These are phyloP conservation scores for Psittacula echo DNA, from an alignment of 2,797 vertebrate species.

Conservation along the genomic window DNA sequence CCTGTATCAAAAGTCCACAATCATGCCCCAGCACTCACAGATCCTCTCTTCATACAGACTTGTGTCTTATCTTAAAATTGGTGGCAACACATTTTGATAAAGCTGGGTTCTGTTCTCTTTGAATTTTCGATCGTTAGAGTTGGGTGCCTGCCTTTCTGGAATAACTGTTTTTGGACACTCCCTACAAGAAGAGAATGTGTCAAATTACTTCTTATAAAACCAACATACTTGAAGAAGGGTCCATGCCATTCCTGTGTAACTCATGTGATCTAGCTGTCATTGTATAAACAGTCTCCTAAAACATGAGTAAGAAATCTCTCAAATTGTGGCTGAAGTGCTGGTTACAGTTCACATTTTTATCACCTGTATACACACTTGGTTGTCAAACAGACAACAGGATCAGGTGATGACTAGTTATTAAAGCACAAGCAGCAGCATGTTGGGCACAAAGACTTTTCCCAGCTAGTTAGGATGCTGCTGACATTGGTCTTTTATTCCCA, in stretches of 20 bases:
- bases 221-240: background rate
- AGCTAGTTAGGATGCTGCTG: background rate
- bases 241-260: background rate
- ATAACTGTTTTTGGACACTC: background rate
- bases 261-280: fast-evolving
- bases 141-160: background rate
- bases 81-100: background rate
- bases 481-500: conserved; percentile 1
- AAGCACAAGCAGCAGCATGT: conserved; percentile 54
- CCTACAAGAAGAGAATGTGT: background rate
- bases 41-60: background rate
- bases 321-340: background rate
- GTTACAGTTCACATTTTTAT: background rate
- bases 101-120: background rate
- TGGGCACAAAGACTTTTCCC: background rate
- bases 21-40: background rate
- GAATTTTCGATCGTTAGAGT: background rate
- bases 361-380: conserved; percentile 2
- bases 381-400: background rate
- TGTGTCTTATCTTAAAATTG: background rate
- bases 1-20: background rate
- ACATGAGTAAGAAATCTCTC: background rate
- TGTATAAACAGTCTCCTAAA: background rate
- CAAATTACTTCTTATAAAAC: background rate
- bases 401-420: background rate